Conservation (phyloP, 2,113 vertebrate genomes). For the Mastomys coucha region DNA sequence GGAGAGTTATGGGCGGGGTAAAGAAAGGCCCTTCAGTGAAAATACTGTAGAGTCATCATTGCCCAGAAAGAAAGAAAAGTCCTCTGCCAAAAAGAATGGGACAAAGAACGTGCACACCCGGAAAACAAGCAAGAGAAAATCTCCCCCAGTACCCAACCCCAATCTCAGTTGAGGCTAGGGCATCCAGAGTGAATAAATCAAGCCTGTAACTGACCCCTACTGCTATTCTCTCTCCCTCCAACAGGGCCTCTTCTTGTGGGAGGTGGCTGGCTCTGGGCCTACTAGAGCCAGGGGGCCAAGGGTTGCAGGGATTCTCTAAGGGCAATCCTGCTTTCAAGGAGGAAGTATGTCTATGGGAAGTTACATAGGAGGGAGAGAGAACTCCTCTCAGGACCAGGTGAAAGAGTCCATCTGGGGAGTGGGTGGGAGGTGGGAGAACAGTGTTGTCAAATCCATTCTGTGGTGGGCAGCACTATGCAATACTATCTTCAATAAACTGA, state of each 20-base stretch:
- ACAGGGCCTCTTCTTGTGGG: background rate
- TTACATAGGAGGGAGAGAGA: background rate
- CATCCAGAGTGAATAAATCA: conserved; percentile 68
- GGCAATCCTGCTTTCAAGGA: background rate
- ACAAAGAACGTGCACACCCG: conserved; percentile 63
- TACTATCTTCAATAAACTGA: conserved; percentile 57
- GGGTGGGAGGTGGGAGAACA: background rate
- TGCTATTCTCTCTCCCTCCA: conserved; percentile 66
- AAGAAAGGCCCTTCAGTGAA: conserved; percentile 63
- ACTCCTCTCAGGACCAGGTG: background rate
- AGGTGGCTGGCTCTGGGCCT: background rate
- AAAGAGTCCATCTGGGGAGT: background rate
- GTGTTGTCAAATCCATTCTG: background rate
- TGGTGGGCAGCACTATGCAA: background rate
- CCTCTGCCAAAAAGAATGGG: conserved; percentile 42
- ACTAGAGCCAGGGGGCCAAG: background rate
- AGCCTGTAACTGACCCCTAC: conserved; percentile 58
- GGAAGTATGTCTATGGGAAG: conserved; percentile 15
- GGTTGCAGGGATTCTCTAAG: background rate
- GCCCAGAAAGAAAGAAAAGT: conserved; percentile 62
- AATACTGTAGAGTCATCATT: conserved; percentile 43
- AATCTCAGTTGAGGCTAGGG: conserved; percentile 76
- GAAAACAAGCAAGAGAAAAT: conserved; percentile 72
- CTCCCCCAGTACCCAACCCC: conserved; percentile 67
- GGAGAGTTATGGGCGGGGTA: conserved; percentile 85